Percentiles rank a stretch among this genome's conserved stretches.
Evolutionary conservation across 2,888 invertebrate species (phyloP).

Genomic region (Mythimna lalbum): DNA sequence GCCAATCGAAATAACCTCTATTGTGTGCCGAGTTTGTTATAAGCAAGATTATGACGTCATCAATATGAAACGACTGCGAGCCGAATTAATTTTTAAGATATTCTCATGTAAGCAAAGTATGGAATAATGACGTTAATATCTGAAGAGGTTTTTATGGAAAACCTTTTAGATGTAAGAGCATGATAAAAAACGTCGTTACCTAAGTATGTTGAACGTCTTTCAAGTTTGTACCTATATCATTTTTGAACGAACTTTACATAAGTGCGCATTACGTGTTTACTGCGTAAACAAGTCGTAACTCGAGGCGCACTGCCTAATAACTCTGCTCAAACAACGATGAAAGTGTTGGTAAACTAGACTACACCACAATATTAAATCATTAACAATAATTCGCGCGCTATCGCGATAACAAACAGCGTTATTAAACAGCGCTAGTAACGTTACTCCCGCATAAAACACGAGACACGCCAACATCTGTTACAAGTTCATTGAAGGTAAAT

Average conservation of each 20-base stretch:
- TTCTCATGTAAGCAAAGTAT: slow-evolving; percentile 4
- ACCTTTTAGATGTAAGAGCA: slow-evolving; percentile 17
- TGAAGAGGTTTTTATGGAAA: slow-evolving; percentile 19
- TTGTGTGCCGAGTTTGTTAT: slow-evolving; percentile 45
- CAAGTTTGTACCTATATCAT: slow-evolving; percentile 1
- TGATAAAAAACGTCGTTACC: neutral
- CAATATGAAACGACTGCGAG: slow-evolving; percentile 40
- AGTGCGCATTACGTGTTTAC: slow-evolving; percentile 18
- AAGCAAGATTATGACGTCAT: slow-evolving; percentile 55
- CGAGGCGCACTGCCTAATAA: slow-evolving; percentile 34
- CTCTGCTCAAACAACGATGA: slow-evolving; percentile 32
- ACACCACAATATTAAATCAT: slow-evolving; percentile 52
- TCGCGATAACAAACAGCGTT: slow-evolving; percentile 41
- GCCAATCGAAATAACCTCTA: slow-evolving; percentile 62
- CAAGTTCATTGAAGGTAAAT: slow-evolving; percentile 68
- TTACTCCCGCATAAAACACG: slow-evolving; percentile 48
- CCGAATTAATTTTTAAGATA: slow-evolving; percentile 34
- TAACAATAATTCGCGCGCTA: slow-evolving; percentile 51
- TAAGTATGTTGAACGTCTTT: slow-evolving; percentile 18
- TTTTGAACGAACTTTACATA: slow-evolving; percentile 17
- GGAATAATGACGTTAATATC: slow-evolving; percentile 8
- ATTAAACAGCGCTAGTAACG: slow-evolving; percentile 35
- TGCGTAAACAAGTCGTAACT: slow-evolving; percentile 41
- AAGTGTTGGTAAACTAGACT: slow-evolving; percentile 44
- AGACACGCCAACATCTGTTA: slow-evolving; percentile 70